Base-by-base conservation (phyloP, 2,888 invertebrate genomes). In the Scaptomyza reducta region DNA sequence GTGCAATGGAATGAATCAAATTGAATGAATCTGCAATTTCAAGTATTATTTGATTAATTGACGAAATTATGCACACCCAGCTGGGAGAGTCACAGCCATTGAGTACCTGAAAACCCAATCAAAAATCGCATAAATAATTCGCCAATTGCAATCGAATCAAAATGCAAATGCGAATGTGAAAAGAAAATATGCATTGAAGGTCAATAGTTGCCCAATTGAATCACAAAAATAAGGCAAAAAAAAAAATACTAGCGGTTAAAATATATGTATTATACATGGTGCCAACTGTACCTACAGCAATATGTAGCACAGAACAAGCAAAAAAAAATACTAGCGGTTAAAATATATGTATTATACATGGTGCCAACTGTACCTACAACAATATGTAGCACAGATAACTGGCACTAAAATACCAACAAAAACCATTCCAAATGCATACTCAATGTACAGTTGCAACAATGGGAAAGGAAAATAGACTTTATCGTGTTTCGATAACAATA, bases 181-280 rank as follows among this genome's bases (percentile, higher is more conserved):
- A 85, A 79, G n/a, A n/a, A n/a, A n/a, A 70, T 73, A 80, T 83
- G 78, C 66, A 73, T 14, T 35, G 53, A 71, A 71, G 72, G 72
- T 71, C 59, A 72, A 44, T 31, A 6, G 33, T 70, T 71, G 41
- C 65, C 13, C 38, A 22, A 11, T 16, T 40, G 35, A 44, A 25
- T 27, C 14, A 50, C 31, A 33, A 62, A 69, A 45, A 4, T n/a
- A 14, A 9, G 40, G 29, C 27, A 45, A 65, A n/a, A 13, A 1
- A n/a, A 0, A n/a, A n/a, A n/a, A 14, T 22, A 22, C 22, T 3
- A 22, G 22, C 22, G 22, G 22, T 22, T 22, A 35, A 35, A 6
- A n/a, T n/a, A n/a, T 33, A 27, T 31, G 1, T 38, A 38, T 38
- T 3, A 9, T 31, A 27, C 45, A 46, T 50, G 16, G 22, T 10